phyloP scores from a whole-genome alignment of 2,797 vertebrate species.

The Alosa sapidissima region DNA sequence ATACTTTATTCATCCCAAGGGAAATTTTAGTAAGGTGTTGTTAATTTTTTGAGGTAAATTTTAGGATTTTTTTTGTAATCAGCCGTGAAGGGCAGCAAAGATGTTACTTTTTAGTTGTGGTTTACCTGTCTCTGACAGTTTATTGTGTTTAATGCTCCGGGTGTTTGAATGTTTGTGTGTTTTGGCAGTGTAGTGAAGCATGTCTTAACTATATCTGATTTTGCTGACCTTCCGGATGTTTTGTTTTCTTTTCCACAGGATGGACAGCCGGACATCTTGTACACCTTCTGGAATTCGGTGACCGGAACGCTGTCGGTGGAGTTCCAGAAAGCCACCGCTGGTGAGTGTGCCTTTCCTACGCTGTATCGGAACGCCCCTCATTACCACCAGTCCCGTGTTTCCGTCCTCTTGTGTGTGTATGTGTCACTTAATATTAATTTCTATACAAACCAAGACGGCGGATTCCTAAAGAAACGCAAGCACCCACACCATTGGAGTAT shows the following conservation, averaged over 20 bases:
- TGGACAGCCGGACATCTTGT: slow-evolving; percentile 88
- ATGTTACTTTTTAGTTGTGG: background rate
- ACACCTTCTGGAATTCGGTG: slow-evolving; percentile 89
- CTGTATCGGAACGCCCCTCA: background rate
- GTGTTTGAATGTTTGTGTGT: background rate
- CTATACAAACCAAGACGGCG: too few relatives aligned
- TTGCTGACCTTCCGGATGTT: slow-evolving; percentile 24
- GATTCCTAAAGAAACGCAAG: too few relatives aligned
- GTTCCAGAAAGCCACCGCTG: slow-evolving; percentile 86
- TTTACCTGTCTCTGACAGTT: background rate
- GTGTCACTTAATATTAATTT: too few relatives aligned
- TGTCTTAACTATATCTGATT: background rate
- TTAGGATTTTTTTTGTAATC: background rate
- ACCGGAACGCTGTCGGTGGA: slow-evolving; percentile 84
- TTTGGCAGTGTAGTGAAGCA: background rate
- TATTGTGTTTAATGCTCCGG: background rate
- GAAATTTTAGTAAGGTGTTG: background rate
- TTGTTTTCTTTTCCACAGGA: slow-evolving; percentile 71
- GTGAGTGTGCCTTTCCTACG: slow-evolving; percentile 68
- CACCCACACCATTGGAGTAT: too few relatives aligned
- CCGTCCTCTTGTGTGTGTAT: too few relatives aligned
- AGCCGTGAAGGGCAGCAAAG: background rate
- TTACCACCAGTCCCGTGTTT: too few relatives aligned
- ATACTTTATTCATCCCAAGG: too few relatives aligned
- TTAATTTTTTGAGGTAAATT: background rate